Conservation (phyloP, 2,888 invertebrate species). For the Hesperia comma region DNA sequence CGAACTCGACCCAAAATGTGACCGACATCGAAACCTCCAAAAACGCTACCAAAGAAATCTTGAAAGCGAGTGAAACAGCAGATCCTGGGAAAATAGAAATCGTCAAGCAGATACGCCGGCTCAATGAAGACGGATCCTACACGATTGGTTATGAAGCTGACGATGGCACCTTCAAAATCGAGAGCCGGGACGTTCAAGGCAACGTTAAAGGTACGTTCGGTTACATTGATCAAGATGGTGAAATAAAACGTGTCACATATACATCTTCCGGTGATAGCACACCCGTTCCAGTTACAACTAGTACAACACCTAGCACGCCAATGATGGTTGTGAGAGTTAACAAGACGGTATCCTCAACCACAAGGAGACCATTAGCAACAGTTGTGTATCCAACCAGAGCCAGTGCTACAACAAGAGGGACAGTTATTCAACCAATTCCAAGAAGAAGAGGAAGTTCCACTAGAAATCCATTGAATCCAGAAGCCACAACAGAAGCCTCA, state of each 20-base stretch:
- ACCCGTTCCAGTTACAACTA: slow-evolving; percentile 66
- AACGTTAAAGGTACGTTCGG: slow-evolving; percentile 94
- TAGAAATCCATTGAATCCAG: slow-evolving; percentile 57
- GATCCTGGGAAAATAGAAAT: slow-evolving; percentile 89
- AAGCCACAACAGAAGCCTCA: slow-evolving; percentile 63
- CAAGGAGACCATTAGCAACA: slow-evolving; percentile 79
- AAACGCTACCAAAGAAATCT: slow-evolving; percentile 81
- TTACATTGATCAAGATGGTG: slow-evolving; percentile 90
- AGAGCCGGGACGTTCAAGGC: slow-evolving; percentile 90
- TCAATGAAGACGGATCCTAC: slow-evolving; percentile 93
- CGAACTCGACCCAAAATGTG: slow-evolving; percentile 51
- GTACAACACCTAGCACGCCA: slow-evolving; percentile 64
- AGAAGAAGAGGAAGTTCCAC: slow-evolving; percentile 75
- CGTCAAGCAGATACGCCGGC: slow-evolving; percentile 90
- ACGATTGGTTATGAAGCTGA: slow-evolving; percentile 94
- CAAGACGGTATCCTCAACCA: slow-evolving; percentile 80
- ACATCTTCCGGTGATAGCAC: slow-evolving; percentile 81
- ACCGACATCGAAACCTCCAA: slow-evolving; percentile 50
- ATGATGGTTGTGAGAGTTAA: slow-evolving; percentile 79
- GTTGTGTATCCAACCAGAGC: slow-evolving; percentile 81
- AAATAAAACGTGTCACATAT: slow-evolving; percentile 91
- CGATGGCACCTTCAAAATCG: slow-evolving; percentile 93
- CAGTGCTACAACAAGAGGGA: slow-evolving; percentile 83
- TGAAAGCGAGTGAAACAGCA: slow-evolving; percentile 85
- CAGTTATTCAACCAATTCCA: slow-evolving; percentile 87